A percentile compares a stretch with the other conserved stretches of the same genome.
Conservation (phyloP, 1,140 invertebrate species). For the Zophobas atratus region DNA sequence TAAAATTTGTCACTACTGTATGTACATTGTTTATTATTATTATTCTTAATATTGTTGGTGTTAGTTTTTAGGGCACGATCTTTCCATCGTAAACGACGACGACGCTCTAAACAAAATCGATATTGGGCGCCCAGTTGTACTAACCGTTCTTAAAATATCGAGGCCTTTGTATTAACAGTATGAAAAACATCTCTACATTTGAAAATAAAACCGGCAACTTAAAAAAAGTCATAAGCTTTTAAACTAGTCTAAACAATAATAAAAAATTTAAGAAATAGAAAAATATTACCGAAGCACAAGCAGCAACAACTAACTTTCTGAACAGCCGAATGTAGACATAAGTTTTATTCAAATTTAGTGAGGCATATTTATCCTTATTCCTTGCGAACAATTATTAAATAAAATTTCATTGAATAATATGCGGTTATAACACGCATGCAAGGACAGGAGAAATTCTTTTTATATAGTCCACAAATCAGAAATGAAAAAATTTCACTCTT, state of each 20-base stretch:
- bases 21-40: conserved; percentile 16
- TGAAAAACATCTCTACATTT: conserved; percentile 11
- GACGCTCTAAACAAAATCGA: conserved; percentile 54
- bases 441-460: too few species aligned
- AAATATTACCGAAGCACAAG: too few species aligned
- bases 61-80: conserved; percentile 34
- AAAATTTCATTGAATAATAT: too few species aligned
- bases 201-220: neutral
- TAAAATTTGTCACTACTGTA: conserved; percentile 7
- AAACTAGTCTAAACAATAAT: neutral
- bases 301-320: too few species aligned
- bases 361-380: too few species aligned
- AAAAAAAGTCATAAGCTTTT: neutral
- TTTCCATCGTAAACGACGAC: conserved; percentile 47
- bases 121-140: conserved; percentile 51
- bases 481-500: too few species aligned
- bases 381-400: too few species aligned
- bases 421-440: too few species aligned
- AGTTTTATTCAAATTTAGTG: too few species aligned
- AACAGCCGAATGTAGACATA: too few species aligned
- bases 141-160: conserved; percentile 53
- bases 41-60: conserved; percentile 19
- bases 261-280: neutral
- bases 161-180: conserved; percentile 4
- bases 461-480: too few species aligned